Evolutionary conservation across 2,797 vertebrate genomes (phyloP), one percentile per base, ranked within the genome.

Genomic region (Geotrypetes seraphini): DNA sequence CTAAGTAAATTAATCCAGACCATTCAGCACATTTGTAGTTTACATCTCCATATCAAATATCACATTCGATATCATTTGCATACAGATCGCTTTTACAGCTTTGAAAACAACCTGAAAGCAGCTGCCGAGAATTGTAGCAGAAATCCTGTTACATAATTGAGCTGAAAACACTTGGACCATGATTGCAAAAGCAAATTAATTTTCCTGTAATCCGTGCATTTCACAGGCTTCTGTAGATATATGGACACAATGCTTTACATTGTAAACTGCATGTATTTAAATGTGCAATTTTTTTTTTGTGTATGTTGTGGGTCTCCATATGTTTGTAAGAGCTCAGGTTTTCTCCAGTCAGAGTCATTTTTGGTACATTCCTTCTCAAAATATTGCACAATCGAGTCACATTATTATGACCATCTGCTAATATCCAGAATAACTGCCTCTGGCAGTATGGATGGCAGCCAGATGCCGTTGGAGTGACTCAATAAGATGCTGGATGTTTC

Each of bases 181-280:
- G 0, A 17, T 24, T 45, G 43, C 43, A 12, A 7, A 46, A 45
- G 24, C 31, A 47, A 45, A 14, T 16, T 3, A 38, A 8, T 26
- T 56, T 31, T 50, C 5, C 2, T 13, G 28, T 11, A 8, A 5
- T 8, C 9, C 14, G 5, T 25, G 5, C 14, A 3, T 5, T 40
- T 33, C 19, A 19, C 11, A 43, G 15, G 14, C 9, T 48, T 34
- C 24, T 22, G 14, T 26, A 12, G 19, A 31, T 25, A 33, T 55
- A 13, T 12, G 3, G 8, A 50, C 44, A 23, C 44, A 14, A 23
- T 53, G 12, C 37, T 53, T 12, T 21, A 19, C 31, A 40, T 47
- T 19, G 13, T 40, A 34, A 46, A 29, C 43, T 14, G 24, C 5
- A 25, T 36, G 45, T 37, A 53, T 47, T 51, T 27, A 11, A 7